These are phyloP conservation scores for Flabesymbios commensalis DNA, from an alignment of 2,888 invertebrate species.

Conservation along the genomic window DNA sequence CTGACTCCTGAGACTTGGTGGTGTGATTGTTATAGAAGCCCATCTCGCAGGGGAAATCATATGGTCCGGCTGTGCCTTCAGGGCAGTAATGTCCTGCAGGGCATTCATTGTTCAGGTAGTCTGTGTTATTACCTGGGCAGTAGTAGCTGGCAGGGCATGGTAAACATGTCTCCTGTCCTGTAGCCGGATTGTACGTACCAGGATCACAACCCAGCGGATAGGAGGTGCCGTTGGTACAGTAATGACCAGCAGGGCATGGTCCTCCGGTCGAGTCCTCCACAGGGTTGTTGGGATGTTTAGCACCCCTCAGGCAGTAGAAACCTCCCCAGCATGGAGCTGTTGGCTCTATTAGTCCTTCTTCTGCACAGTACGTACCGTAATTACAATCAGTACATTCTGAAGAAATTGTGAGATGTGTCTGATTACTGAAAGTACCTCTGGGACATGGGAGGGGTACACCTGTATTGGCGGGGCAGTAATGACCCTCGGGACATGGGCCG, in stretches of 20 bases:
- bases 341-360: conserved; percentile 43
- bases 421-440: conserved; percentile 48
- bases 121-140: conserved; percentile 44
- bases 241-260: conserved; percentile 55
- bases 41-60: conserved; percentile 47
- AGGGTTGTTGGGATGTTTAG: conserved; percentile 26
- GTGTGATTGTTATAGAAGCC: conserved; percentile 49
- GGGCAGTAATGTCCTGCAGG: conserved; percentile 53
- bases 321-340: conserved; percentile 53
- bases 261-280: conserved; percentile 41
- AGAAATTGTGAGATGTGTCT: conserved; percentile 46
- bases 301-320: conserved; percentile 52
- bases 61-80: conserved; percentile 37
- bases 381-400: conserved; percentile 47
- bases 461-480: conserved; percentile 46
- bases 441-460: conserved; percentile 47
- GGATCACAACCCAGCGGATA: conserved; percentile 52
- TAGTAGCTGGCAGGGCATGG: conserved; percentile 46
- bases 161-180: conserved; percentile 22
- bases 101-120: conserved; percentile 33
- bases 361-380: conserved; percentile 48
- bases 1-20: conserved; percentile 28
- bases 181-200: conserved; percentile 47
- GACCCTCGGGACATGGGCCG: conserved; percentile 53
- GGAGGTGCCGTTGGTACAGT: conserved; percentile 53